Evolutionary conservation across 2,797 vertebrate species (phyloP), one percentile per base, ranked within the genome.

Genomic region (Denticeps clupeoides): DNA sequence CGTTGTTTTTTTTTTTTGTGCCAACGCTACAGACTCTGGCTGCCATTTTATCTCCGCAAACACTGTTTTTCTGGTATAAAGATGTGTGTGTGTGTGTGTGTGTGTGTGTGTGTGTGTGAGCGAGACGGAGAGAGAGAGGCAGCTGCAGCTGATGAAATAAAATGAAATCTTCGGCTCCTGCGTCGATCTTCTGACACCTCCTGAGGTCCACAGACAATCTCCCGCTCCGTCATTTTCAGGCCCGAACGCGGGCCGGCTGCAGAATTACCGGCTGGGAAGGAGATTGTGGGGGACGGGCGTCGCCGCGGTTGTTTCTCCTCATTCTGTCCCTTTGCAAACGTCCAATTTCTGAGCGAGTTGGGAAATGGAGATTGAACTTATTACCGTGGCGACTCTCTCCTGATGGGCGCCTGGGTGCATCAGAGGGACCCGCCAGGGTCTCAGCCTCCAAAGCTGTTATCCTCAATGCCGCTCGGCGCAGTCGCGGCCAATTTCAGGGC

Each of bases 131-230:
- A n/a, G n/a, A n/a, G n/a, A n/a, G n/a, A n/a, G n/a, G 27, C 26
- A 9, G 7, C n/a, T n/a, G 24, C 22, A 51, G 44, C 56, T 81
- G 76, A 81, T 77, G 73, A 77, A 81, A 81, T 67, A 51, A 25
- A 64, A 69, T 57, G 72, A 74, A 79, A 79, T 70, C 57, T 42
- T 52, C 54, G 56, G 31, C 59, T 61, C 50, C 49, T 55, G 53
- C 33, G 21, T 42, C 10, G 40, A 53, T 26, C 11, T 45, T 25
- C 49, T 38, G 42, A 45, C 35, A 47, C 13, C 35, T 25, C 24
- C 29, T 35, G 3, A 33, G 44, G 27, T 26, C 9, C 35, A 27
- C 55, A 29, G 10, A 41, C 51, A 31, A 44, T 58, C 40, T 52
- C 50, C 43, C 40, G 45, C 44, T 44, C 37, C 57, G 52, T 63